phyloP scores from a whole-genome alignment of 2,888 invertebrate species.

The Eilema sororculum region DNA sequence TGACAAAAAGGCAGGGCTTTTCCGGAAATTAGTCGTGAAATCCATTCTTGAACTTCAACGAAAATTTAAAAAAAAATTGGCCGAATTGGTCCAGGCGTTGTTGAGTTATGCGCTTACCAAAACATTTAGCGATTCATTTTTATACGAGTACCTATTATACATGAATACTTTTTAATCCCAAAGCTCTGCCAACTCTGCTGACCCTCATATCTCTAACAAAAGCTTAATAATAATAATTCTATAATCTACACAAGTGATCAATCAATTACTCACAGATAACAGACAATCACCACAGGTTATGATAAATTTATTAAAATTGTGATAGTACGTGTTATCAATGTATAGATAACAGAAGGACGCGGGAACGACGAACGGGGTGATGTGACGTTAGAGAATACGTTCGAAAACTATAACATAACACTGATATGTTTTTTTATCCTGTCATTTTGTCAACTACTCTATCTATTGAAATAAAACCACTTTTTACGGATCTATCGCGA shows the following conservation, averaged over 20 bases:
- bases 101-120: too few relatives aligned
- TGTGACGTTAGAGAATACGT: constrained; percentile 58
- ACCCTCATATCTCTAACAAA: neutral
- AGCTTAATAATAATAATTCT: neutral
- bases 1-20: too few relatives aligned
- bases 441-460: too few relatives aligned
- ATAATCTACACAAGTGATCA: neutral
- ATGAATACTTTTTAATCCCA: too few relatives aligned
- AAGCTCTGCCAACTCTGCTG: neutral
- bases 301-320: constrained; percentile 21
- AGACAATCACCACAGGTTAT: constrained; percentile 16
- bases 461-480: too few relatives aligned
- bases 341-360: constrained; percentile 49
- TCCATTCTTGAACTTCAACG: too few relatives aligned
- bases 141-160: too few relatives aligned
- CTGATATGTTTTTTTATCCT: neutral
- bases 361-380: constrained; percentile 42
- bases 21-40: too few relatives aligned
- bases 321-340: constrained; percentile 32
- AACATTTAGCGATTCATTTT: too few relatives aligned
- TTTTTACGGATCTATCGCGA: too few relatives aligned
- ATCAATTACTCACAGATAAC: constrained; percentile 11
- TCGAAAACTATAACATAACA: constrained; percentile 53
- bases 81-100: too few relatives aligned
- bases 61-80: too few relatives aligned